Evolutionary conservation across 2,888 invertebrate genomes (phyloP), one percentile per base, ranked within the genome.

Genomic region (Stenichneumon culpator): DNA sequence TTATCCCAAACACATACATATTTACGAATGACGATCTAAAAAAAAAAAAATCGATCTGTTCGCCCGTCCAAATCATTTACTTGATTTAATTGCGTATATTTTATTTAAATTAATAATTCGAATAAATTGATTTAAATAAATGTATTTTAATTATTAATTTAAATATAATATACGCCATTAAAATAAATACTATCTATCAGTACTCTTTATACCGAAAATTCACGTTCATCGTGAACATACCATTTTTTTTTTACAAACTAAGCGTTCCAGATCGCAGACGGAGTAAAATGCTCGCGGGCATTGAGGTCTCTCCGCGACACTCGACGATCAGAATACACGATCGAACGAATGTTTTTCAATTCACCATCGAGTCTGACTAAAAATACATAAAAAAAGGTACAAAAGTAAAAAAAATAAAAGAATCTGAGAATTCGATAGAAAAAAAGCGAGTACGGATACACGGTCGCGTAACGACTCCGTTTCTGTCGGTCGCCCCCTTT

Each of bases 401-500:
- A 28, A 16, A 25, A 39, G 11, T 39, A 2, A 44, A 78, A n/a
- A n/a, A 52, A 73, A 32, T 11, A 65, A 32, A 50, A 28, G 28
- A 44, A n/a, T 39, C 16, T 16, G 16, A 14, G 6, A 63, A 63
- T 63, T 52, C 14, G n/a, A 22, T 36, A 22, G 50, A 39, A 32
- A 28, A 14, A 63, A n/a, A 52, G 36, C 7, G 57, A n/a, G 36
- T 22, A 22, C 36, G 11, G 36, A 16, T 11, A 32, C n/a, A n/a
- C 19, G 65, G 32, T 57, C 28, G 36, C 22, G 32, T 65, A 82
- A 81, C 63, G 81, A 79, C 52, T 73, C 63, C 32, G 54, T 70
- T 81, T 78, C 68, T 65, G 65, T 52, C 65, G 54, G 68, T 54
- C 70, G 82, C 47, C 67, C 60, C 36, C 65, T 70, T 63, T 70